Evolutionary conservation across 2,113 vertebrate species (phyloP).

Genomic region (Larimichthys polyactis): DNA sequence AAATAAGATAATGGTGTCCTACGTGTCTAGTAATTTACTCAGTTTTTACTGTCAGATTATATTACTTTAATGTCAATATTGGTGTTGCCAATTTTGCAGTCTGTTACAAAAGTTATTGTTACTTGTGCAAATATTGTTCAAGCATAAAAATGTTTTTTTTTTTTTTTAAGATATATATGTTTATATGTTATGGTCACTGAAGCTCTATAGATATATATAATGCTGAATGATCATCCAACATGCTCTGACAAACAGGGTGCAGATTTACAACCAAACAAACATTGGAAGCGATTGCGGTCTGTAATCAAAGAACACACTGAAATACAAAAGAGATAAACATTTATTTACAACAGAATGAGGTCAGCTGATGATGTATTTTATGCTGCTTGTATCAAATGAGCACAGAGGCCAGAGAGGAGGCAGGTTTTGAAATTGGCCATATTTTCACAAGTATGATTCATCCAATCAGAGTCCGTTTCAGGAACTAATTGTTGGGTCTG

Average conservation of each 20-base stretch:
- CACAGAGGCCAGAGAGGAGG: not conserved
- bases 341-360: not conserved
- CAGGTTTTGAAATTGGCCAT: not conserved
- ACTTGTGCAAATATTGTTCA: not conserved
- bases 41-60: not conserved
- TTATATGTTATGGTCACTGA: not conserved
- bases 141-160: not conserved
- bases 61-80: not conserved
- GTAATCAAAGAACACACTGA: not conserved
- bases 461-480: not conserved
- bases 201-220: not conserved
- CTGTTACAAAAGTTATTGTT: not conserved
- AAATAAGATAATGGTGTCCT: not conserved
- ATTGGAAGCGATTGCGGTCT: not conserved
- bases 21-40: not conserved
- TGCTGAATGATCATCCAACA: not conserved
- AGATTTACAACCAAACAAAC: not conserved
- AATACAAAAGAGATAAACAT: not conserved
- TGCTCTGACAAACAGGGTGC: slow-evolving; percentile 20
- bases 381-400: not conserved
- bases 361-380: not conserved
- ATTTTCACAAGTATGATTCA: not conserved
- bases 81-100: not conserved
- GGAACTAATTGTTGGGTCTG: not conserved
- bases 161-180: not conserved